Percentiles rank a stretch among this genome's conserved stretches.
Evolutionary conservation across 1,140 invertebrate species (phyloP).

Genomic region (Thaumetopoea pityocampa): DNA sequence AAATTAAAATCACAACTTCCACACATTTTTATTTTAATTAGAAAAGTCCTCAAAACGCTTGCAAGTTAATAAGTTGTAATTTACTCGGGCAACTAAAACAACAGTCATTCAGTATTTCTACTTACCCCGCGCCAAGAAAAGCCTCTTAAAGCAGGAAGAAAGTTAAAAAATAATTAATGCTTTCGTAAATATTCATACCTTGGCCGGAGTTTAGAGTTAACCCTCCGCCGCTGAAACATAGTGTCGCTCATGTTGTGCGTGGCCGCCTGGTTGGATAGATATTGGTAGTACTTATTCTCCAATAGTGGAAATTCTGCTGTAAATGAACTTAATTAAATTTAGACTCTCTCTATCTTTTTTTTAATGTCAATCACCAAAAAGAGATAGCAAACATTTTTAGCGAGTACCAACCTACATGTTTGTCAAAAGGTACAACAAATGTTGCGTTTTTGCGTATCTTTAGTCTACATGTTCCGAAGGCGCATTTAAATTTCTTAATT

Average conservation of each 20-base stretch:
- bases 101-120: slow-evolving; percentile 52
- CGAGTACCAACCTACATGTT: too few relatives aligned
- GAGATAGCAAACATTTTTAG: too few relatives aligned
- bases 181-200: slow-evolving; percentile 75
- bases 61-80: slow-evolving; percentile 12
- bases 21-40: too few relatives aligned
- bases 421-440: too few relatives aligned
- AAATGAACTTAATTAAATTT: too few relatives aligned
- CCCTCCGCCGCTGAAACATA: slow-evolving; percentile 35
- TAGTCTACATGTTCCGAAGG: too few relatives aligned
- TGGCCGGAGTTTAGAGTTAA: slow-evolving; percentile 62
- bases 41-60: too few relatives aligned
- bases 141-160: slow-evolving; percentile 65
- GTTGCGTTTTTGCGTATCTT: too few relatives aligned
- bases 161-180: slow-evolving; percentile 75
- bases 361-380: too few relatives aligned
- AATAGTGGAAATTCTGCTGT: not conserved
- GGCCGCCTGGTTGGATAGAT: not conserved
- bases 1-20: too few relatives aligned
- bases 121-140: slow-evolving; percentile 49
- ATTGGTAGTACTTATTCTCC: not conserved
- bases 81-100: slow-evolving; percentile 51
- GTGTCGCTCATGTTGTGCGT: slow-evolving; percentile 13
- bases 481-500: too few relatives aligned
- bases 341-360: too few relatives aligned